Percentiles rank a stretch among this genome's conserved stretches.
phyloP scores from a whole-genome alignment of 1,140 invertebrate species.

The Choristoneura fumiferana region DNA sequence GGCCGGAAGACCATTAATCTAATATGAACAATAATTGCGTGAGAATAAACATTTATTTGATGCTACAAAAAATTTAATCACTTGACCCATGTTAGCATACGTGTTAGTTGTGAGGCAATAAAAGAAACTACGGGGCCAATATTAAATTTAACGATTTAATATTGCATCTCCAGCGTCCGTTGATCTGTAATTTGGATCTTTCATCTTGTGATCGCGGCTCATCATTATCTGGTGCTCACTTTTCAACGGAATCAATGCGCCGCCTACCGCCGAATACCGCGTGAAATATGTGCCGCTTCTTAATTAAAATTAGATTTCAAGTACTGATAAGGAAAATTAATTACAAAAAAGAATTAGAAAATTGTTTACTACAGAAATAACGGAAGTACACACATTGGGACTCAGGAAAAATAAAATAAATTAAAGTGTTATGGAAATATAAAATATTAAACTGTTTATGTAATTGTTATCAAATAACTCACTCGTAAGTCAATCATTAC shows the following conservation, averaged over 20 bases:
- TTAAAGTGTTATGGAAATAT: too few relatives aligned
- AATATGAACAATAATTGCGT: constrained; percentile 60
- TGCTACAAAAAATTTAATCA: constrained; percentile 54
- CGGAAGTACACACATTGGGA: constrained; percentile 20
- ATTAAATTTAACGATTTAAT: constrained; percentile 76
- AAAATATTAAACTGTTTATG: too few relatives aligned
- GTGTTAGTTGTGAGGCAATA: constrained; percentile 68
- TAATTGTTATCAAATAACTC: too few relatives aligned
- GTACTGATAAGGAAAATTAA: constrained; percentile 68
- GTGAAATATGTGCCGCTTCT: constrained; percentile 75
- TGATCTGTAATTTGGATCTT: constrained; percentile 37
- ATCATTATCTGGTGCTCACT: constrained; percentile 39
- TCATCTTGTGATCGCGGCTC: constrained; percentile 37
- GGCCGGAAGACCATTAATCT: constrained; percentile 41
- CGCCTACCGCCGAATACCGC: constrained; percentile 70
- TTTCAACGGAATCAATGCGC: constrained; percentile 44
- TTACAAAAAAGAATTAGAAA: constrained; percentile 61
- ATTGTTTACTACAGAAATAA: constrained; percentile 27
- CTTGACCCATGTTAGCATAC: constrained; percentile 51
- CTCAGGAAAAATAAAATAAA: constrained; percentile 15
- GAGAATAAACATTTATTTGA: constrained; percentile 67
- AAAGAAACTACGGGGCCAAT: constrained; percentile 68
- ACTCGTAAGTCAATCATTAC: not conserved
- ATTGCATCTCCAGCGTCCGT: constrained; percentile 50
- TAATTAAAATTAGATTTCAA: constrained; percentile 75